Evolutionary conservation across 1,140 invertebrate genomes (phyloP), one percentile per base, ranked within the genome.

Genomic region (Probaryconus sp.): DNA sequence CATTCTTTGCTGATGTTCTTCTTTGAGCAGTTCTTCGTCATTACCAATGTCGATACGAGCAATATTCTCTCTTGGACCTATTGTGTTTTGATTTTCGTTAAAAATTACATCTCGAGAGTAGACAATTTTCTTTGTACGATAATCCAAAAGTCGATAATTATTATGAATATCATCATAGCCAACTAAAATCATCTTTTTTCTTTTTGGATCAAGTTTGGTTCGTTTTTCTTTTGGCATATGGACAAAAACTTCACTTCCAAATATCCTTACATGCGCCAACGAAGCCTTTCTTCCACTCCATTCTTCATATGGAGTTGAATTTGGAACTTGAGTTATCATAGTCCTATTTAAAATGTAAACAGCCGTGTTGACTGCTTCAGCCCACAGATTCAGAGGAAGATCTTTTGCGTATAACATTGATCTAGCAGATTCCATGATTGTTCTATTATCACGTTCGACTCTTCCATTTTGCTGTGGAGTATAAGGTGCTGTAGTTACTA

Each of bases 381-480:
- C 51, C 51, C 63, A 58, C 6, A 56, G 37, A 11, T 38, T 11
- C 7, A 21, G 11, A n/a, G 37, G 63, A 0, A 56, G 1, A 5
- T 40, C 38, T 10, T 13, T 53, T 2, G 14, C 17, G 2, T 53
- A 5, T 1, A 53, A 11, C 33, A 53, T 53, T 4, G 48, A n/a
- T 14, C 81, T 33, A 45, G 60, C 42, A 17, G 13, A 20, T 33
- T 72, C 61, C 0, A 56, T 40, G 5, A 72, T 42, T 0, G 67
- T 80, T 16, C 72, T 13, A 35, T 77, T 79, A n/a, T 48, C 14
- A 21, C 80, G 13, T 50, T 87, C 81, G 3, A 64, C 53, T 9
- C 71, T 55, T 1, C 82, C 80, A 65, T 85, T 85, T 31, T 77
- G 67, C 40, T 85, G 45, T 9, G 82, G 79, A 16, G 76, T 72